Base-by-base conservation (phyloP, 2,113 vertebrate genomes). In the Actenoides lindsayi region DNA sequence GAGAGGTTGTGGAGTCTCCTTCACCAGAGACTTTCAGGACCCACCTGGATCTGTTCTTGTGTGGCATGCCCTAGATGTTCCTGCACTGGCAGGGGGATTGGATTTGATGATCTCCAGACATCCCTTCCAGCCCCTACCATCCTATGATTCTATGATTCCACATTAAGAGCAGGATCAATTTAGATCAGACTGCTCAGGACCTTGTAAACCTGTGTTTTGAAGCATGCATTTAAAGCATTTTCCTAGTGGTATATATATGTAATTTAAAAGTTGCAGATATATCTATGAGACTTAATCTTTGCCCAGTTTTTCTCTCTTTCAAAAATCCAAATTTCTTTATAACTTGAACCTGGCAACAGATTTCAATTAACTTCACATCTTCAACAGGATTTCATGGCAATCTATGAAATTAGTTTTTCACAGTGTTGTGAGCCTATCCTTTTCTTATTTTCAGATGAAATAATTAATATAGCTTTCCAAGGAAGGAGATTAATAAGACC, bases 361-460 rank as follows among this genome's bases (percentile, higher is more conserved):
- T 30, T 93, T 95, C 87, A 87, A 85, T 96, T 87, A 94, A 79
- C 39, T 94, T 90, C 37, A 81, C 13, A 86, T 90, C 60, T 95
- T 95, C 68, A 83, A 51, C 41, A 67, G 46, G 46, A 69, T 94
- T 96, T 81, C 46, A 75, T 59, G 27, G 19, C 28, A 77, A 59
- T 83, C 64, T 83, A 54, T 48, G 10, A 83, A 90, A 93, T 94
- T 74, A 78, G 86, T 89, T 95, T 87, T 89, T 93, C 64, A 83
- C 1, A 6, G 37, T 67, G 50, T 48, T 39, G 5, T 74, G 46
- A 90, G 60, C 25, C 50, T 76, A 62, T 79, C 51, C 50, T 10
- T 88, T 94, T 33, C 35, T 81, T 46, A 54, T 89, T 95, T 96
- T 91, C 42, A 67, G 87, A 30, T 1, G 2, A 11, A 56, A 62